Evolutionary conservation across 2,113 vertebrate genomes (phyloP).

Genomic region (Lanius collurio): DNA sequence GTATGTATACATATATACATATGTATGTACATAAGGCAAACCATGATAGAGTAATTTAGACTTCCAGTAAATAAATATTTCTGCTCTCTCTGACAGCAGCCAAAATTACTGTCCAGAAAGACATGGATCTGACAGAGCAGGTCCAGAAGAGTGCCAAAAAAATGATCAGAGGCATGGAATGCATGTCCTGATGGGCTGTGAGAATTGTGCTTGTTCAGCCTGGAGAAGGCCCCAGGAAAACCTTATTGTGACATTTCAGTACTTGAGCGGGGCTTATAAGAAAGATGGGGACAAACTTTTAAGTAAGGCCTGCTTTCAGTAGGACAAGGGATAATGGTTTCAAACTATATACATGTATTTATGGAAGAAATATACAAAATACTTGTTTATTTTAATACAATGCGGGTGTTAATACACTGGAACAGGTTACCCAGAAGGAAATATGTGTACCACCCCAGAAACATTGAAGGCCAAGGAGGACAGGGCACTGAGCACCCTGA

Average conservation of each 20-base stretch:
- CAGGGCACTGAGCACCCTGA: rapidly evolving
- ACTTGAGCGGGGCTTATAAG: not conserved
- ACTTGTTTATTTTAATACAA: not conserved
- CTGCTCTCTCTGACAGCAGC: not conserved
- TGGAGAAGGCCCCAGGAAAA: not conserved
- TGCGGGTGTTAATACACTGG: not conserved
- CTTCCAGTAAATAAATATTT: not conserved
- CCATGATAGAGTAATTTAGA: not conserved
- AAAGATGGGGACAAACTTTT: not conserved
- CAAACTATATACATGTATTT: not conserved
- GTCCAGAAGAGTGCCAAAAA: not conserved
- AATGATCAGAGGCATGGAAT: not conserved
- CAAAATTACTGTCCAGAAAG: not conserved
- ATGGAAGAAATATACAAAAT: not conserved
- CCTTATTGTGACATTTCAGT: rapidly evolving
- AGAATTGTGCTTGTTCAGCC: not conserved
- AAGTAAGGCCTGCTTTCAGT: rapidly evolving
- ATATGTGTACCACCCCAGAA: not conserved
- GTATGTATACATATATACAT: too few species aligned
- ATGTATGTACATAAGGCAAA: not conserved
- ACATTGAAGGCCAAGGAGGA: not conserved
- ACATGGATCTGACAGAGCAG: not conserved
- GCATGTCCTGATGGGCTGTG: not conserved
- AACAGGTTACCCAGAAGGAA: not conserved
- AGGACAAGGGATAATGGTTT: not conserved